A percentile compares a stretch with the other conserved stretches of the same genome.
These are phyloP conservation scores for Drosophila truncata DNA, from an alignment of 1,140 invertebrate species.

Conservation along the genomic window DNA sequence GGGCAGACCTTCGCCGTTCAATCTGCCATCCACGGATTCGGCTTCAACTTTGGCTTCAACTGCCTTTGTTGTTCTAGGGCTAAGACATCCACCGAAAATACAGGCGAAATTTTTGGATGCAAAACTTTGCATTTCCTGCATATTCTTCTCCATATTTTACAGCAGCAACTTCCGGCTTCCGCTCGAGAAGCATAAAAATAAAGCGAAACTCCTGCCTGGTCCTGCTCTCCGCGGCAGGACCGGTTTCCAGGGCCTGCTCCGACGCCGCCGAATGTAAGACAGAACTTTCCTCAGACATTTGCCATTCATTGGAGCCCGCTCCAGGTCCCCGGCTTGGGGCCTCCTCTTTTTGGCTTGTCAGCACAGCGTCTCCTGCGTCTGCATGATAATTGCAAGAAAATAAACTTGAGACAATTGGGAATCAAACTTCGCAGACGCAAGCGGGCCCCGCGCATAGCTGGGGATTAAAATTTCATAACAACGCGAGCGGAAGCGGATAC, in stretches of 20 bases:
- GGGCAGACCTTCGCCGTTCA: constrained; percentile 18
- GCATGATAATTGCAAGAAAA: constrained; percentile 68
- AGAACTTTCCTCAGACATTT: constrained; percentile 56
- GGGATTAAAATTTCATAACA: constrained; percentile 67
- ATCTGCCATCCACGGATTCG: constrained; percentile 28
- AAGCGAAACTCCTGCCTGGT: constrained; percentile 45
- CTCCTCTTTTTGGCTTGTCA: constrained; percentile 32
- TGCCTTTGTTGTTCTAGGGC: constrained; percentile 30
- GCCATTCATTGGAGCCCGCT: constrained; percentile 50
- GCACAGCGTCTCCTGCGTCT: constrained; percentile 26
- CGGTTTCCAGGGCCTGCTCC: constrained; percentile 20
- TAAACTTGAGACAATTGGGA: constrained; percentile 72
- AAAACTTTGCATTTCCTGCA: constrained; percentile 82
- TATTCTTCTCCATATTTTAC: constrained; percentile 76
- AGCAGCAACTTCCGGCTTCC: constrained; percentile 76
- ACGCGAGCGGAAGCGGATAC: constrained; percentile 16
- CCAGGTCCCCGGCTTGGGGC: background rate
- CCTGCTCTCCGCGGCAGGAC: constrained; percentile 12
- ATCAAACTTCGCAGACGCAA: constrained; percentile 70
- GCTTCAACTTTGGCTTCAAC: constrained; percentile 25
- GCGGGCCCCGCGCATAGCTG: constrained; percentile 15
- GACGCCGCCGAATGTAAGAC: constrained; percentile 26
- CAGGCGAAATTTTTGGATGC: constrained; percentile 39
- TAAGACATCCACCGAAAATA: constrained; percentile 36
- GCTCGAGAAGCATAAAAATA: constrained; percentile 69